Evolutionary conservation across 1,140 invertebrate species (phyloP).

Genomic region (Drosophila tani): DNA sequence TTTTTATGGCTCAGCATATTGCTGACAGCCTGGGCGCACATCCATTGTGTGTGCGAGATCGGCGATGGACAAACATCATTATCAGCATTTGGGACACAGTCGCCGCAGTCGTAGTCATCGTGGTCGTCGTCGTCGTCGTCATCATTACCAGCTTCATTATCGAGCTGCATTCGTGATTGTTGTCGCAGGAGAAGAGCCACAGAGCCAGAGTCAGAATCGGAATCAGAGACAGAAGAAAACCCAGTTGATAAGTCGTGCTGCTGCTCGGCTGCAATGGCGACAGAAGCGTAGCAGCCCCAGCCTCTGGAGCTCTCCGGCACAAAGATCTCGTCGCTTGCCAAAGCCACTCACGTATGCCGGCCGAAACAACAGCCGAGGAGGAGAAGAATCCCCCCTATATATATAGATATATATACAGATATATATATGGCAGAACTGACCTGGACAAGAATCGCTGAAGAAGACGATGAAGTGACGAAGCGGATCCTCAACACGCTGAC

Average conservation of each 20-base stretch:
- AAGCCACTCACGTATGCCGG: slow-evolving; percentile 66
- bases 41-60: slow-evolving; percentile 58
- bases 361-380: slow-evolving; percentile 22
- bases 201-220: background rate
- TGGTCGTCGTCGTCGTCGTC: slow-evolving; percentile 31
- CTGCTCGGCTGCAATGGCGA: slow-evolving; percentile 39
- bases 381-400: background rate
- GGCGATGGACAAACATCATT: slow-evolving; percentile 59
- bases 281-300: slow-evolving; percentile 59
- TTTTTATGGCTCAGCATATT: slow-evolving; percentile 12
- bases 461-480: slow-evolving; percentile 59
- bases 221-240: slow-evolving; percentile 32
- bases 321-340: slow-evolving; percentile 49
- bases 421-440: slow-evolving; percentile 31
- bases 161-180: slow-evolving; percentile 74
- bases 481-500: slow-evolving; percentile 72
- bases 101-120: background rate
- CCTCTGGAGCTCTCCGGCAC: slow-evolving; percentile 22
- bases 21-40: slow-evolving; percentile 7
- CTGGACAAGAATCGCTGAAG: slow-evolving; percentile 51
- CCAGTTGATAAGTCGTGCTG: slow-evolving; percentile 74
- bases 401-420: background rate
- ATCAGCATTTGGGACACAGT: slow-evolving; percentile 60
- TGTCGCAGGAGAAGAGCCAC: slow-evolving; percentile 43
- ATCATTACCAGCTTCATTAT: slow-evolving; percentile 71